Percentiles rank a stretch among this genome's conserved stretches.
Conservation (phyloP, 2,113 vertebrate genomes). For the Oryzias melastigma region DNA sequence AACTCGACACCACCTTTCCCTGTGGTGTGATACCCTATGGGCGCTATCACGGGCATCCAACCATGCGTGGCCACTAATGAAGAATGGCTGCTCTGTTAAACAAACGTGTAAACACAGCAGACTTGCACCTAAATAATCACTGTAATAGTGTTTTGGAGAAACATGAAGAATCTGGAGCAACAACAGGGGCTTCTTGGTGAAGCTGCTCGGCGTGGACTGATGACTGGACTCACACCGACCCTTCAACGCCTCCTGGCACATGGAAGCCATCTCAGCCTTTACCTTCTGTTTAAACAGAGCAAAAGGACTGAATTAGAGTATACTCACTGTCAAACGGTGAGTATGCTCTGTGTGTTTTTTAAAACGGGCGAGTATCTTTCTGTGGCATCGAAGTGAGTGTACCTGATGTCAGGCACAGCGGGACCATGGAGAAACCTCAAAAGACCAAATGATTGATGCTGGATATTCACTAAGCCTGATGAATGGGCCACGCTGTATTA, state of each 20-base stretch:
- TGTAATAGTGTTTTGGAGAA: background rate
- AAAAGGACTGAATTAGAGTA: conserved; percentile 39
- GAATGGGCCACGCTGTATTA: conserved; percentile 51
- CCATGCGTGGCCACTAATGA: conserved; percentile 52
- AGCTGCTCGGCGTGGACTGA: conserved; percentile 29
- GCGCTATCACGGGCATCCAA: conserved; percentile 48
- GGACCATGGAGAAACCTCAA: conserved; percentile 35
- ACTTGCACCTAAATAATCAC: conserved; percentile 37
- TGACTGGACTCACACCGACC: conserved; percentile 29
- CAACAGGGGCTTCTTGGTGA: conserved; percentile 20
- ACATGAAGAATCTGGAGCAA: conserved; percentile 2
- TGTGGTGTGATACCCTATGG: conserved; percentile 42
- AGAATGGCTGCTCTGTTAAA: conserved; percentile 46
- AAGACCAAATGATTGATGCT: conserved; percentile 54
- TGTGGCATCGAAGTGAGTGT: conserved; percentile 1
- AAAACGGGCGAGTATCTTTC: conserved; percentile 24
- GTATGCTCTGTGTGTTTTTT: conserved; percentile 50
- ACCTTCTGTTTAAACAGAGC: conserved; percentile 23
- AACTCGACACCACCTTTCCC: conserved; percentile 50
- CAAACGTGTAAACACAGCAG: conserved; percentile 52
- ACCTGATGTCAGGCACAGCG: conserved; percentile 48
- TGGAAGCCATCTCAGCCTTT: conserved; percentile 60
- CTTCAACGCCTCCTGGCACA: conserved; percentile 52
- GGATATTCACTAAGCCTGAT: conserved; percentile 57
- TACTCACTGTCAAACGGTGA: conserved; percentile 32